Evolutionary conservation across 2,797 vertebrate species (phyloP).

Genomic region (Megalops cyprinoides): DNA sequence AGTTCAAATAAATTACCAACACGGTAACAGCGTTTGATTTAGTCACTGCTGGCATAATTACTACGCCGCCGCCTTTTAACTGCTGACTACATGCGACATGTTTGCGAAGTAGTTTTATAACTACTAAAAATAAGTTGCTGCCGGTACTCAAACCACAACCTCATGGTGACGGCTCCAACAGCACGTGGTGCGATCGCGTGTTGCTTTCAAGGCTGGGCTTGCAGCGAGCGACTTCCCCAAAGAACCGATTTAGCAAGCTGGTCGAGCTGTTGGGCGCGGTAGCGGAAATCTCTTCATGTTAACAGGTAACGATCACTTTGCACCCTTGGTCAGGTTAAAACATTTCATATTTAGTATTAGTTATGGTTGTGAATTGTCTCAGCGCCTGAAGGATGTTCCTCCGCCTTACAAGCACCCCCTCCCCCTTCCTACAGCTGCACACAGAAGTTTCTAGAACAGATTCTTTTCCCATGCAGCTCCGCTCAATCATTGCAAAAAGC

Average conservation of each 20-base stretch:
- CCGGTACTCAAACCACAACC: neutral
- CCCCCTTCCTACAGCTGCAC: neutral
- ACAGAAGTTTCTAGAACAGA: conserved; percentile 65
- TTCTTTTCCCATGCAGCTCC: neutral
- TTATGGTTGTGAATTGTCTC: neutral
- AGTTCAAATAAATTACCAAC: too few species aligned
- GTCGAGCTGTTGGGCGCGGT: too few species aligned
- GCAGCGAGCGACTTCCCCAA: neutral
- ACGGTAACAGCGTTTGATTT: too few species aligned
- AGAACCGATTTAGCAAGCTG: too few species aligned
- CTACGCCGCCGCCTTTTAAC: too few species aligned
- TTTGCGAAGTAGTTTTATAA: neutral
- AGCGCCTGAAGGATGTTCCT: too few species aligned
- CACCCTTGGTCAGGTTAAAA: too few species aligned
- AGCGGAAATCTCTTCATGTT: too few species aligned
- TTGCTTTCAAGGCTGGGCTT: neutral
- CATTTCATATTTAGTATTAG: neutral
- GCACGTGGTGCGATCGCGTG: conserved; percentile 5
- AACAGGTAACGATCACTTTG: too few species aligned
- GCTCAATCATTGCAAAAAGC: neutral
- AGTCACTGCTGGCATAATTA: too few species aligned
- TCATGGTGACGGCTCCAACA: neutral
- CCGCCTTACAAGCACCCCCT: neutral
- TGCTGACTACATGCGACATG: neutral
- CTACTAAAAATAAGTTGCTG: neutral